Evolutionary conservation across 1,140 invertebrate species (phyloP).

Genomic region (Metopolophium dirhodum): DNA sequence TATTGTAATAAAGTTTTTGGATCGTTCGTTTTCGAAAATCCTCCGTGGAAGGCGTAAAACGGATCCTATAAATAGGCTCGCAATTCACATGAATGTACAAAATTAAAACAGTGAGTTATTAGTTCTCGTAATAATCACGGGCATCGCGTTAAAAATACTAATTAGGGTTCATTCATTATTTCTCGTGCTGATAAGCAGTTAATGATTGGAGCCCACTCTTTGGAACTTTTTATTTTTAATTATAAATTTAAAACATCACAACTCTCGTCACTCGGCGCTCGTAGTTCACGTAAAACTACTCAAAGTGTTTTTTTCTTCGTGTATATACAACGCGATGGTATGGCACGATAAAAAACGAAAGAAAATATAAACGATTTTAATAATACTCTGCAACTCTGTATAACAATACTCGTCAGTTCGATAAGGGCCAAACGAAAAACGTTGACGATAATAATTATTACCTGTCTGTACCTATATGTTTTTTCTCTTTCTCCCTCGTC

Average conservation of each 20-base stretch:
- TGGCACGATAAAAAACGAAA: not conserved
- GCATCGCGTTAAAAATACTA: not conserved
- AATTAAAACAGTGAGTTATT: not conserved
- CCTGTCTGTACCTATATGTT: not conserved
- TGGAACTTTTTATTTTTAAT: not conserved
- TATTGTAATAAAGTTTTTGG: not conserved
- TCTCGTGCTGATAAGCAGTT: not conserved
- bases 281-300: not conserved
- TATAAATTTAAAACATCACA: not conserved
- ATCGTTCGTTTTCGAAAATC: not conserved
- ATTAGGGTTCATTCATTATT: slow-evolving; percentile 1
- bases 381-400: not conserved
- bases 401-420: not conserved
- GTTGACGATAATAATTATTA: not conserved
- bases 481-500: not conserved
- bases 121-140: not conserved
- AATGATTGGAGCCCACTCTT: not conserved
- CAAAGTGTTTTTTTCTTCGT: not conserved
- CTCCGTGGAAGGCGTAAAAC: not conserved
- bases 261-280: not conserved
- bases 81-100: not conserved
- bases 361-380: not conserved
- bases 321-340: not conserved
- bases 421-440: not conserved
- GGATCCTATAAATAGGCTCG: not conserved